Percentiles rank a stretch among this genome's conserved stretches.
These are phyloP conservation scores for Calameuta idolon DNA, from an alignment of 2,888 invertebrate genomes.

Conservation along the genomic window DNA sequence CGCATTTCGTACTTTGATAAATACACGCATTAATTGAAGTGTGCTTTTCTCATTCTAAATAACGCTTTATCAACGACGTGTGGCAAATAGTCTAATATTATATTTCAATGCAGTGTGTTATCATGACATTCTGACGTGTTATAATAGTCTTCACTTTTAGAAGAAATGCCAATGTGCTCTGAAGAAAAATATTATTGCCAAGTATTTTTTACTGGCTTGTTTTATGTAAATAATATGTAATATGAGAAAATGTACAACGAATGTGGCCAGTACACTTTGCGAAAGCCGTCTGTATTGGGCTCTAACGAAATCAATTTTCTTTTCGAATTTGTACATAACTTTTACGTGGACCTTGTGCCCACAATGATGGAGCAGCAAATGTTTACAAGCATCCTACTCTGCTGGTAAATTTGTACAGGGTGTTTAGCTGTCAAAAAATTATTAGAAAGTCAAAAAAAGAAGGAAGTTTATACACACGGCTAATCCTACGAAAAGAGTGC, in stretches of 20 bases:
- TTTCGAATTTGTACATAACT: slow-evolving; percentile 5
- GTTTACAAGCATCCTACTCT: background rate
- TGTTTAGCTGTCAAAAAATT: background rate
- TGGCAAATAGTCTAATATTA: background rate
- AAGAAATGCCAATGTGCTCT: background rate
- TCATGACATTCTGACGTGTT: background rate
- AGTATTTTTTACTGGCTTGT: background rate
- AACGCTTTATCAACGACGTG: background rate
- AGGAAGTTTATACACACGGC: background rate
- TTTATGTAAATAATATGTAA: background rate
- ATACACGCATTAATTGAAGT: background rate
- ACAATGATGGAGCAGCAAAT: background rate
- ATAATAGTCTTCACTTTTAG: background rate
- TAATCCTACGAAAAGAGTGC: background rate
- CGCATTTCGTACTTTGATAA: background rate
- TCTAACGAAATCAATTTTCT: background rate
- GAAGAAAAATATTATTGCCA: background rate
- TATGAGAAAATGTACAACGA: background rate
- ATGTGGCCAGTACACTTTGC: slow-evolving; percentile 11
- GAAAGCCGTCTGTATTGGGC: background rate
- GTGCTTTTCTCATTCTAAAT: background rate
- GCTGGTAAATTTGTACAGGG: background rate
- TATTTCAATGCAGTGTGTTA: background rate
- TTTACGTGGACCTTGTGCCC: background rate
- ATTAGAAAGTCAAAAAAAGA: background rate